Evolutionary conservation across 92 coral and sea anemone genomes (phyloP), one percentile per base, ranked within the genome.

Genomic region (Parazoanthus darwini): DNA sequence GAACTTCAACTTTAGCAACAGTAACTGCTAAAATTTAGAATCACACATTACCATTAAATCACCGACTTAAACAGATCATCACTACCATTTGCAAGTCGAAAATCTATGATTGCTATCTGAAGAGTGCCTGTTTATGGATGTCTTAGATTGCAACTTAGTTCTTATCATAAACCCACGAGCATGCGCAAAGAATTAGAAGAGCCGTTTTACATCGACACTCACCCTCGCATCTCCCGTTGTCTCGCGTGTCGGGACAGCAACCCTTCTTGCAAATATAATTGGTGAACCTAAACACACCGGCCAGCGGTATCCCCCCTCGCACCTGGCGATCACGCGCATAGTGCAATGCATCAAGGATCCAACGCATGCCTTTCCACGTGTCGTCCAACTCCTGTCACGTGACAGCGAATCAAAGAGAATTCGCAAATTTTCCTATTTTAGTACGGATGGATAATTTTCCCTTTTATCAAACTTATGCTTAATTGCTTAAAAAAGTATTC

Each of bases 281-380:
- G 87, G 93, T 88, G 88, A 88, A 92, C 77, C 93, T 86, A 81
- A 95, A 97, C 91, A 97, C 99, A 73, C 94, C 95, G 68, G 93
- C 98, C 94, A 97, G 95, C 91, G 99, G 99, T 95, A 97, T 95
- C 36, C 99, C 99, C 67, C 98, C 98, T 26, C 96, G 96, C 80
- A 96, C 94, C 87, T 97, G 97, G 10, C 99, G 97, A 80, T 97
- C 99, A 92, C 99, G 96, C 85, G 99, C 98, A 73, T 97, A 95
- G 84, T 94, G 99, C 22, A 97, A 90, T 16, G 98, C 98, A 81
- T 97, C 99, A 23, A 97, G 93, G 70, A 97, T 92, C 99, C 99
- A 97, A 22, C 99, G 94, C 99, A 97, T 97, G 68, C 99, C 99
- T 88, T 97, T 96, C 99, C 99, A 97, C 48, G 99, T 95, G 74